These are phyloP conservation scores for Tapirus terrestris DNA, from an alignment of 2,113 vertebrate species.

Conservation along the genomic window DNA sequence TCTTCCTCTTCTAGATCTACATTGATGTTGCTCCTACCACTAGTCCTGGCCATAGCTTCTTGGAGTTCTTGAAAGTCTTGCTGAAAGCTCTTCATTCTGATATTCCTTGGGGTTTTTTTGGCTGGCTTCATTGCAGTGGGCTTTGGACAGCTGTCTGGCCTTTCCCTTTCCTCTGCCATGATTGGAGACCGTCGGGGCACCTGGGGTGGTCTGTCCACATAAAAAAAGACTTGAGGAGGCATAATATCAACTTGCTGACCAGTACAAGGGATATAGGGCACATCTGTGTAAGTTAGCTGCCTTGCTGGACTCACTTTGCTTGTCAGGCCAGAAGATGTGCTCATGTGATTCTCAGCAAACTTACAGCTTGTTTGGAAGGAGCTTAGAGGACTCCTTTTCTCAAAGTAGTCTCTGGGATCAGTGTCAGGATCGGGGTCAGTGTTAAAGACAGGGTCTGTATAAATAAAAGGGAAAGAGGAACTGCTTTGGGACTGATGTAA, in stretches of 20 bases:
- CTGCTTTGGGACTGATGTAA: constrained; percentile 87
- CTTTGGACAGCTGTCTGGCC: constrained; percentile 56
- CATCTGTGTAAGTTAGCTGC: constrained; percentile 88
- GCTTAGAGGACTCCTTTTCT: constrained; percentile 81
- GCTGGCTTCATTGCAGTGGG: constrained; percentile 74
- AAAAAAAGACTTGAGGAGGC: constrained; percentile 86
- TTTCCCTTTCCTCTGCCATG: constrained; percentile 75
- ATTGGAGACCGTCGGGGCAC: constrained; percentile 49
- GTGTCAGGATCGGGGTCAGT: constrained; percentile 76
- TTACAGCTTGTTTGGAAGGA: constrained; percentile 86
- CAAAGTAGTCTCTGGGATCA: constrained; percentile 70
- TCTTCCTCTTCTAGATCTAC: constrained; percentile 79
- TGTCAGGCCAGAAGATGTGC: constrained; percentile 86
- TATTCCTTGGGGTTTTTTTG: not conserved
- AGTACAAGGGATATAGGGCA: constrained; percentile 86
- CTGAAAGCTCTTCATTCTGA: constrained; percentile 60
- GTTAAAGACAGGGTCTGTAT: constrained; percentile 73
- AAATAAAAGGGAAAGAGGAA: constrained; percentile 86
- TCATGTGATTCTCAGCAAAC: constrained; percentile 80
- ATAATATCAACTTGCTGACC: constrained; percentile 69
- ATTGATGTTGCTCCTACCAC: constrained; percentile 65
- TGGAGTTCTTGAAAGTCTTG: constrained; percentile 62
- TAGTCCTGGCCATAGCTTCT: constrained; percentile 58
- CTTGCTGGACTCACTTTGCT: constrained; percentile 75
- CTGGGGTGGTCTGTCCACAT: constrained; percentile 86